phyloP scores from a whole-genome alignment of 2,888 invertebrate genomes.

The Microchrysa polita region DNA sequence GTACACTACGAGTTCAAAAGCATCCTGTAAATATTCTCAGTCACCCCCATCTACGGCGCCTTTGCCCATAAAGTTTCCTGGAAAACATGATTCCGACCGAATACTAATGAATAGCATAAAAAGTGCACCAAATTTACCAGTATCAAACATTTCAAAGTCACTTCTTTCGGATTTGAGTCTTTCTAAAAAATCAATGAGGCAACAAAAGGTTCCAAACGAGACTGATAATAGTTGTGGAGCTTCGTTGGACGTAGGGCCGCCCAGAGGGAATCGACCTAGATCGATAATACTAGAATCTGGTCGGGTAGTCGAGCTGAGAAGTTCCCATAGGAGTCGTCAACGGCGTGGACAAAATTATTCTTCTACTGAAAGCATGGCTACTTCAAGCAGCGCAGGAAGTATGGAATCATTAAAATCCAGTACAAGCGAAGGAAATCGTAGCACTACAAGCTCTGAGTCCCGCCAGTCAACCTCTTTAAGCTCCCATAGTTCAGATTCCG shows the following conservation, averaged over 20 bases:
- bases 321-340: slow-evolving; percentile 65
- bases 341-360: slow-evolving; percentile 60
- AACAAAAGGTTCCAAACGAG: slow-evolving; percentile 69
- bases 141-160: slow-evolving; percentile 73
- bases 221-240: slow-evolving; percentile 70
- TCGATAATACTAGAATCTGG: slow-evolving; percentile 70
- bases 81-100: slow-evolving; percentile 65
- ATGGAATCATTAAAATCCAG: slow-evolving; percentile 88
- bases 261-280: slow-evolving; percentile 75
- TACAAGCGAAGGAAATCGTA: slow-evolving; percentile 87
- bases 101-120: slow-evolving; percentile 79
- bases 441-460: slow-evolving; percentile 86
- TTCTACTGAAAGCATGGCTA: slow-evolving; percentile 88
- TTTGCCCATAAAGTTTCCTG: slow-evolving; percentile 81
- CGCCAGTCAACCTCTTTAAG: slow-evolving; percentile 84
- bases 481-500: slow-evolving; percentile 85
- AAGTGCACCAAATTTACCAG: slow-evolving; percentile 82
- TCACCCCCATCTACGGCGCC: slow-evolving; percentile 88
- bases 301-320: slow-evolving; percentile 78
- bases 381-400: slow-evolving; percentile 86
- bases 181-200: slow-evolving; percentile 75
- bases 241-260: slow-evolving; percentile 65
- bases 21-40: slow-evolving; percentile 77
- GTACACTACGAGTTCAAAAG: slow-evolving; percentile 63
- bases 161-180: slow-evolving; percentile 78